Base-by-base conservation (phyloP, 2,888 invertebrate species). In the Ariolimax columbianus region DNA sequence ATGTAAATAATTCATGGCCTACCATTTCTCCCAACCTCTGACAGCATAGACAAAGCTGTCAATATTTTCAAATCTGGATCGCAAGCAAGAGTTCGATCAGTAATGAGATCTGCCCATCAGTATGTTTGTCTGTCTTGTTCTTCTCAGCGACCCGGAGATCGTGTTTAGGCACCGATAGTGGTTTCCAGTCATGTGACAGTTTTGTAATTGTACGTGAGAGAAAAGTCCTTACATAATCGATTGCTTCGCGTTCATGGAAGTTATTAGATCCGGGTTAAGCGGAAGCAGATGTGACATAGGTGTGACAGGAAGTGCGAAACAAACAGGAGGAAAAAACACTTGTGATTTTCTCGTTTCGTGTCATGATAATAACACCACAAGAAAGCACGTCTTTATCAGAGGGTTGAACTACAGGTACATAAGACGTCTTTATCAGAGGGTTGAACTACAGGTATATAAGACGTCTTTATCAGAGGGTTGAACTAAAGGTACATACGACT, bases 101-200 rank as follows among this genome's bases (percentile, higher is more conserved):
- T 51, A 75, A 75, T 75, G 75, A 75, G 75, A 75, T 51, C 75
- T 75, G 6, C 23, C 40, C 26, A 40, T 72, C 26, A 72, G 26
- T 23, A 7, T 19, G 40, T 72, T 23, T 72, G 4, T 72, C 19
- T 63, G 23, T 63, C 63, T 30, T 63, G n/a, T 30, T 63, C n/a
- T 55, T 2, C 4, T n/a, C 23, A 7, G n/a, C 4, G 4, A 4
- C 11, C 4, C 30, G 4, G 3, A 2, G 55, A 55, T 55, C 19
- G 55, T 55, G 55, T 26, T 19, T 40, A 11, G 36, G 40, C 72
- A 55, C 1, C 0, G 40, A 40, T 26, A 11, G 3, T 0, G 26
- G 40, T 9, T 26, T 72, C 66, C 3, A 38, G 38, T 38, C 26
- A 23, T 7, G 40, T 17, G 40, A 19, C 40, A 23, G 72, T 2